phyloP scores from a whole-genome alignment of 2,888 invertebrate genomes.

The Teleogryllus oceanicus region DNA sequence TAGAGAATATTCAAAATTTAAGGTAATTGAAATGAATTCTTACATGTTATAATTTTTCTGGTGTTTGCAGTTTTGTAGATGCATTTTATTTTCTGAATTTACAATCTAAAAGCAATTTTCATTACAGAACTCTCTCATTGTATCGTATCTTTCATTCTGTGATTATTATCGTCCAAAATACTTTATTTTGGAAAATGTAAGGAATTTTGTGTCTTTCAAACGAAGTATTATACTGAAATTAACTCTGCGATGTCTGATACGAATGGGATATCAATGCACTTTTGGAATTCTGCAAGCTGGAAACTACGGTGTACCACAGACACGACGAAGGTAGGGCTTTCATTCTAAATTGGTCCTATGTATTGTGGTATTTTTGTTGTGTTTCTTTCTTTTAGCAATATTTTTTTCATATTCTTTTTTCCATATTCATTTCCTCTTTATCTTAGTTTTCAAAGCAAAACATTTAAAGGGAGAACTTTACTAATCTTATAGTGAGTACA shows the following conservation, averaged over 20 bases:
- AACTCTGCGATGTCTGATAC: slow-evolving; percentile 67
- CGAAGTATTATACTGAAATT: slow-evolving; percentile 76
- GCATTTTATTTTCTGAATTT: background rate
- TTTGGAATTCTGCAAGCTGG: slow-evolving; percentile 85
- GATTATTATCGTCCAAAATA: slow-evolving; percentile 81
- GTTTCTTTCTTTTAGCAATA: too few species aligned
- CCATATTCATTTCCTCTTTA: too few species aligned
- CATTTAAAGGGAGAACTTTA: too few species aligned
- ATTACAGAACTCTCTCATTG: slow-evolving; percentile 71
- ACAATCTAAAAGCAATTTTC: background rate
- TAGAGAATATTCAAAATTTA: slow-evolving; percentile 78
- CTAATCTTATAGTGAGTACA: too few species aligned
- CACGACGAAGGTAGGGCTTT: slow-evolving; percentile 58
- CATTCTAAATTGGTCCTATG: background rate
- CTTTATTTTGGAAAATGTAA: slow-evolving; percentile 80
- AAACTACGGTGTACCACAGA: slow-evolving; percentile 80
- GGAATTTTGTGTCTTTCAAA: slow-evolving; percentile 82
- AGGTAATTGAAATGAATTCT: slow-evolving; percentile 46
- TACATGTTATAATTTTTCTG: background rate
- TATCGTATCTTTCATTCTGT: slow-evolving; percentile 77
- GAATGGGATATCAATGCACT: slow-evolving; percentile 84
- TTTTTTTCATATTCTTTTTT: too few species aligned
- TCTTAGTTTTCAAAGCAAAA: too few species aligned
- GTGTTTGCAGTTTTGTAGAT: background rate
- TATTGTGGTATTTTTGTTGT: too few species aligned